A percentile compares a stretch with the other conserved stretches of the same genome.
These are phyloP conservation scores for Trichogramma evanescens DNA, from an alignment of 2,888 invertebrate genomes.

Conservation along the genomic window DNA sequence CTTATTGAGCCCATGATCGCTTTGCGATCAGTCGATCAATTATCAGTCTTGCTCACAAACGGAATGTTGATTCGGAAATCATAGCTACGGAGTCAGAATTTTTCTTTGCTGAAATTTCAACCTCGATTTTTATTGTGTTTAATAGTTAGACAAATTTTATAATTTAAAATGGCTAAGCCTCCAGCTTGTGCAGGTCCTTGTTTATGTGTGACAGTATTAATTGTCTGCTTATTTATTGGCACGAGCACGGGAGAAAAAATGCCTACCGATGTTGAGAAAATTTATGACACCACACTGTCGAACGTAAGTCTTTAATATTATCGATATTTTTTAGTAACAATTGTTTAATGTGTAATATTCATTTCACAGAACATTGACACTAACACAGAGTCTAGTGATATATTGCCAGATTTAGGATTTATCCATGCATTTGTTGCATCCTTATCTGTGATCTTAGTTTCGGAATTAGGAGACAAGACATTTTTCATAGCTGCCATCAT, in stretches of 20 bases:
- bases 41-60: too few species aligned
- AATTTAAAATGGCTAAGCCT: too few species aligned
- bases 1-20: too few species aligned
- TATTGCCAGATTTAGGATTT: constrained; percentile 63
- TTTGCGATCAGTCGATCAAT: too few species aligned
- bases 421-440: constrained; percentile 91
- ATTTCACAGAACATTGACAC: constrained; percentile 28
- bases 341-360: not conserved
- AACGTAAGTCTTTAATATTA: constrained; percentile 10
- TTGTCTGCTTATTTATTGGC: too few species aligned
- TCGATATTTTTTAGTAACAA: not conserved
- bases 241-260: constrained; percentile 17
- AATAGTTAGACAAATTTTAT: too few species aligned
- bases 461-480: constrained; percentile 97
- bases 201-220: too few species aligned
- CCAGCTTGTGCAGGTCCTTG: too few species aligned
- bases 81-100: too few species aligned
- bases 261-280: constrained; percentile 18
- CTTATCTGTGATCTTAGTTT: constrained; percentile 91
- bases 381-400: constrained; percentile 21
- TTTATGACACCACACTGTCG: constrained; percentile 6
- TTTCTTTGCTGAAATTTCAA: too few species aligned
- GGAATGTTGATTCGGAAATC: too few species aligned
- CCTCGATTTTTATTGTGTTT: too few species aligned
- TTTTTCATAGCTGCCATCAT: constrained; percentile 99